Evolutionary conservation across 2,113 vertebrate genomes (phyloP).

Genomic region (Albula glossodonta): DNA sequence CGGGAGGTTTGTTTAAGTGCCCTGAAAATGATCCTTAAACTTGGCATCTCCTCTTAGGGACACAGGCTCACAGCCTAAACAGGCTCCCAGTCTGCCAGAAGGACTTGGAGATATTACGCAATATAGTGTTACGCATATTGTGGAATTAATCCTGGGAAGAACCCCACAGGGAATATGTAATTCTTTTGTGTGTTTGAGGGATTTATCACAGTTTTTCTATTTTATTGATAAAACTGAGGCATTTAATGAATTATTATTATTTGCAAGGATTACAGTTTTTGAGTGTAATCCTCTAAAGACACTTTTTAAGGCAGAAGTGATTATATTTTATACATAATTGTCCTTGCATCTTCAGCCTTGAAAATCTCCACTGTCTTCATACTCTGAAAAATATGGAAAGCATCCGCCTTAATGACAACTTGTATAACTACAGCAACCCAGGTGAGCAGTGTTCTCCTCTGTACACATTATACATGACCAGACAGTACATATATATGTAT

Average conservation of each 20-base stretch:
- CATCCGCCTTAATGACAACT: constrained; percentile 81
- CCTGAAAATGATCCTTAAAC: background rate
- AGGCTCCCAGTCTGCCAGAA: background rate
- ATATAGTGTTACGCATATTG: background rate
- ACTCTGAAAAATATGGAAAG: constrained; percentile 77
- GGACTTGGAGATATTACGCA: background rate
- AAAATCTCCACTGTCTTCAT: constrained; percentile 75
- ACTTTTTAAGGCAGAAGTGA: background rate
- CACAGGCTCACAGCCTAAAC: background rate
- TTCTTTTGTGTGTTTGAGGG: background rate
- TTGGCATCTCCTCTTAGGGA: background rate
- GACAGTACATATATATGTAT: background rate
- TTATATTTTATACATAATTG: background rate
- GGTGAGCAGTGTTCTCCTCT: constrained; percentile 43
- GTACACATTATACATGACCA: background rate
- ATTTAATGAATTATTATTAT: background rate
- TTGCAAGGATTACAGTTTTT: background rate
- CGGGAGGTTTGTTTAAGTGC: background rate
- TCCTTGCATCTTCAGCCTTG: constrained; percentile 53
- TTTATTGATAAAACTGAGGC: too few species aligned
- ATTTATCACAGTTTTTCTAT: background rate
- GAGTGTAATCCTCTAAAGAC: background rate
- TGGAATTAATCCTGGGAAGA: background rate
- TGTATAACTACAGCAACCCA: constrained; percentile 79
- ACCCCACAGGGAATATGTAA: background rate